Percentiles rank a stretch among this genome's conserved stretches.
Conservation (phyloP, 2,888 invertebrate genomes). For the Tenthredo mesomela region DNA sequence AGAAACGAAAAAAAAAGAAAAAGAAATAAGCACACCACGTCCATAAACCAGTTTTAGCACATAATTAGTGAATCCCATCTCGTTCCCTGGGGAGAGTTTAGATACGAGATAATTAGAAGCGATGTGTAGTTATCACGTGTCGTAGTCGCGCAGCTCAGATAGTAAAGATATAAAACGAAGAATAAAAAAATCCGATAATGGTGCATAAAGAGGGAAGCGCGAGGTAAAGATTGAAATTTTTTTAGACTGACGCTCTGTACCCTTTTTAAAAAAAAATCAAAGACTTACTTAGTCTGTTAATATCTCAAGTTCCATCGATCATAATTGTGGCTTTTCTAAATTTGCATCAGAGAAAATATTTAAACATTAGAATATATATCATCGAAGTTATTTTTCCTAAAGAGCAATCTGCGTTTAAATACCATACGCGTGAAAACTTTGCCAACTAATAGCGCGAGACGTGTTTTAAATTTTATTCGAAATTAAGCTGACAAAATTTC, state of each 20-base stretch:
- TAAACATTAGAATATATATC: not conserved
- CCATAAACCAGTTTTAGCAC: conserved; percentile 50
- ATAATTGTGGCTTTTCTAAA: not conserved
- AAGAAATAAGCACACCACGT: not conserved
- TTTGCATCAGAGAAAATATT: conserved; percentile 10
- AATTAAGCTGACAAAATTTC: conserved; percentile 43
- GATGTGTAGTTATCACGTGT: conserved; percentile 46
- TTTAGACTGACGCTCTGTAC: not conserved
- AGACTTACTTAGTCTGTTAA: conserved; percentile 10
- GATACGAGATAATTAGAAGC: conserved; percentile 49
- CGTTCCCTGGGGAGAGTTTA: conserved; percentile 42
- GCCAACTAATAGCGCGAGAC: conserved; percentile 45
- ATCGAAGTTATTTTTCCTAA: not conserved
- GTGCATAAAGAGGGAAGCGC: not conserved
- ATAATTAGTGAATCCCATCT: conserved; percentile 47
- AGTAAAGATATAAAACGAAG: not conserved
- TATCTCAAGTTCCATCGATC: conserved; percentile 10
- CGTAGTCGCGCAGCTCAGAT: not conserved
- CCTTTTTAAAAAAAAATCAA: not conserved
- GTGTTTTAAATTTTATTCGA: conserved; percentile 40
- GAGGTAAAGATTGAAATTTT: not conserved
- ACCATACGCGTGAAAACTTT: conserved; percentile 12
- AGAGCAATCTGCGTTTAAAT: not conserved
- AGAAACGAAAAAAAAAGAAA: not conserved
- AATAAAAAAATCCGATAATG: not conserved